phyloP scores from a whole-genome alignment of 2,797 vertebrate genomes.

The Danio tinwini region DNA sequence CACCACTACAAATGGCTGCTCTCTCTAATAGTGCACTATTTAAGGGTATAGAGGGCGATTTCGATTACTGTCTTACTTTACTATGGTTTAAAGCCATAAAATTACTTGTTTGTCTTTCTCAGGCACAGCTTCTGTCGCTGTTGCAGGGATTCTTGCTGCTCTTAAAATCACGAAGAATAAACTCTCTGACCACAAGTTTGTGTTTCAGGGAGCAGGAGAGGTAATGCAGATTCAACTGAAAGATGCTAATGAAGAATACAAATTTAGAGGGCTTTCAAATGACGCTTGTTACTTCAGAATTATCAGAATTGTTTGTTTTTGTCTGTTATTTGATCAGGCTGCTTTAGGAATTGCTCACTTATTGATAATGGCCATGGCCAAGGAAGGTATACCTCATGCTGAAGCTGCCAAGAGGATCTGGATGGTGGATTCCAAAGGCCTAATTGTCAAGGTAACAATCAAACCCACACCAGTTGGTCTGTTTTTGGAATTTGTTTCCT shows the following conservation, averaged over 20 bases:
- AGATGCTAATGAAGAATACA: neutral
- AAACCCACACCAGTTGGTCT: conserved; percentile 3
- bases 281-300: neutral
- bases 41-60: too few species aligned
- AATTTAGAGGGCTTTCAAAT: neutral
- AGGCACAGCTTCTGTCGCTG: conserved; percentile 96
- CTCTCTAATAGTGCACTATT: too few species aligned
- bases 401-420: conserved; percentile 92
- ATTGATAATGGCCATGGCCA: conserved; percentile 95
- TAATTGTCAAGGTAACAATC: conserved; percentile 91
- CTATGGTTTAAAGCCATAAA: neutral
- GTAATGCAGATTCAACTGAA: conserved; percentile 65
- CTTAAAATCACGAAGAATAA: conserved; percentile 93
- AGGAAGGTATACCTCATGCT: conserved; percentile 84
- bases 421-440: conserved; percentile 97
- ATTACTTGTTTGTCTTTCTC: conserved; percentile 43
- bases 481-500: conserved; percentile 4
- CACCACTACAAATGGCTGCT: too few species aligned
- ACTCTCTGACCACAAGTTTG: conserved; percentile 91
- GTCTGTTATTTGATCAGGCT: conserved; percentile 78
- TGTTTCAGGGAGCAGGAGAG: conserved; percentile 98
- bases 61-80: too few species aligned
- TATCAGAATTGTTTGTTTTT: conserved; percentile 9
- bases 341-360: conserved; percentile 94
- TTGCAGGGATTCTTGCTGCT: conserved; percentile 91